A percentile compares a stretch with the other conserved stretches of the same genome.
Conservation (phyloP, 2,888 invertebrate genomes). For the Callyntrura sp. region DNA sequence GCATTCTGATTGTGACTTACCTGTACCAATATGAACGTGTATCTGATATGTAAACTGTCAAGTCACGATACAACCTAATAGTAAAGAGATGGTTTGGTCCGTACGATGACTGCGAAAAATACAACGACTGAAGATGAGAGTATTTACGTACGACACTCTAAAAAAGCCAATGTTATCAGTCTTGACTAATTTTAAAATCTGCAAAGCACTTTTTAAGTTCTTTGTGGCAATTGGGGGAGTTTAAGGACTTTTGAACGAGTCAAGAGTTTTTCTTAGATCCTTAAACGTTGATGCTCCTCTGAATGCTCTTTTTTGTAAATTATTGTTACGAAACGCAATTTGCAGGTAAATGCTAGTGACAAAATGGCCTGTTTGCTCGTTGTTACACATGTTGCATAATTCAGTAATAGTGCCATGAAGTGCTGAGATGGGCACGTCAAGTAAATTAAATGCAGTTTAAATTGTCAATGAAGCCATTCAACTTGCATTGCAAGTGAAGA, state of each 20-base stretch:
- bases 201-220: not conserved
- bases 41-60: constrained; percentile 2
- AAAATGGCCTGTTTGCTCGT: constrained; percentile 26
- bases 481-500: not conserved
- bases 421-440: constrained; percentile 18
- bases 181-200: constrained; percentile 13
- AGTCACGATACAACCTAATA: constrained; percentile 49
- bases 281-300: not conserved
- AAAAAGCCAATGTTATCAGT: not conserved
- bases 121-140: too few species aligned
- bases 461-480: constrained; percentile 17
- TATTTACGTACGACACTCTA: too few species aligned
- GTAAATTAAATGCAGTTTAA: constrained; percentile 25
- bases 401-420: not conserved
- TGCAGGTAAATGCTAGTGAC: constrained; percentile 31
- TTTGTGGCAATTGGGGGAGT: constrained; percentile 14
- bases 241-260: not conserved
- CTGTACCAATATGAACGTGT: too few species aligned
- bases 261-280: constrained; percentile 28
- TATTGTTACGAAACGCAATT: constrained; percentile 33
- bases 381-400: constrained; percentile 35
- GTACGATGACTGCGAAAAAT: too few species aligned
- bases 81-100: too few species aligned
- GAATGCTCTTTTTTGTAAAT: constrained; percentile 13
- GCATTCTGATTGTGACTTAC: too few species aligned